These are phyloP conservation scores for Pangasius sanitwongsei DNA, from an alignment of 2,797 vertebrate genomes.

Conservation along the genomic window DNA sequence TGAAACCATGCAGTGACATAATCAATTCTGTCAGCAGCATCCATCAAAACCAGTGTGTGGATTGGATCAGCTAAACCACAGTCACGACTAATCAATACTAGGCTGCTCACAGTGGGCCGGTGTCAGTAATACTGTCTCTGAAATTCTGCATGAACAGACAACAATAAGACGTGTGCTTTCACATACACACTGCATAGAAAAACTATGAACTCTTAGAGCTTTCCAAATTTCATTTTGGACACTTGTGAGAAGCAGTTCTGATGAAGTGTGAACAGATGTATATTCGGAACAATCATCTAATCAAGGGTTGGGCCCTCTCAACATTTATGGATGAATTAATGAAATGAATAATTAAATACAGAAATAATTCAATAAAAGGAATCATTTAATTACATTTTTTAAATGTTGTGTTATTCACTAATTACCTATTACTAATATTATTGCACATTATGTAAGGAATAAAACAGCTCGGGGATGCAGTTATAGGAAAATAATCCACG, in stretches of 20 bases:
- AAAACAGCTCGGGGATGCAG: background rate
- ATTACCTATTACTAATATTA: background rate
- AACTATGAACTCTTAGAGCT: background rate
- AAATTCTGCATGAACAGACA: background rate
- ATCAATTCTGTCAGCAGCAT: slow-evolving; percentile 18
- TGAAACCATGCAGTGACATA: background rate
- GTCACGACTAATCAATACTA: slow-evolving; percentile 9
- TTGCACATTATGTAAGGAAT: background rate
- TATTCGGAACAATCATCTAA: background rate
- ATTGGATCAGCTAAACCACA: slow-evolving; percentile 17
- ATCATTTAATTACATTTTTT: background rate
- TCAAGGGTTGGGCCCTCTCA: background rate
- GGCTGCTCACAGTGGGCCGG: background rate
- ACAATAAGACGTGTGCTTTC: background rate
- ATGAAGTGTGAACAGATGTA: background rate
- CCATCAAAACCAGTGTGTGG: background rate
- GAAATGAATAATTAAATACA: background rate
- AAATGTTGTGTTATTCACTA: background rate
- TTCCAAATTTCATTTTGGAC: background rate
- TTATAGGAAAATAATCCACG: background rate
- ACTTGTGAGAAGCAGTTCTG: background rate
- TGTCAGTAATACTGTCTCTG: background rate
- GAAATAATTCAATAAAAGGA: background rate
- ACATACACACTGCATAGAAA: background rate
- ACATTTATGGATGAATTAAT: background rate